phyloP scores from a whole-genome alignment of 2,797 vertebrate species.

The Lacerta bilineata region DNA sequence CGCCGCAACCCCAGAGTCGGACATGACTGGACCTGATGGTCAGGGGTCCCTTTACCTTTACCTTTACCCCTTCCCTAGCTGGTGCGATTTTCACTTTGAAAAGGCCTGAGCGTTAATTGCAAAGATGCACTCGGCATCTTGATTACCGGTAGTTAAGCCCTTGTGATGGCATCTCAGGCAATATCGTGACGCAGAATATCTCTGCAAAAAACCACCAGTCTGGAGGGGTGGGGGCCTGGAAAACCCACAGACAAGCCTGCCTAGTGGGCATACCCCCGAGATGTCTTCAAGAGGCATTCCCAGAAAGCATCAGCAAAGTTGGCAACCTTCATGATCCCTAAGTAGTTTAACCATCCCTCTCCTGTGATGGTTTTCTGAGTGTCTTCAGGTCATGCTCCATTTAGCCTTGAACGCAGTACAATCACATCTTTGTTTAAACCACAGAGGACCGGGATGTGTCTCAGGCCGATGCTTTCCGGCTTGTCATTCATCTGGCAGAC shows the following conservation, averaged over 20 bases:
- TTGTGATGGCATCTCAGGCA: not conserved
- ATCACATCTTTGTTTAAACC: not conserved
- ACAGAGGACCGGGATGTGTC: not conserved
- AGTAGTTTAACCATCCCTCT: not conserved
- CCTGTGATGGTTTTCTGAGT: not conserved
- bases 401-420: not conserved
- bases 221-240: no score
- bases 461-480: not conserved
- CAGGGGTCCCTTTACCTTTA: no score
- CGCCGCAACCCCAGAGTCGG: no score
- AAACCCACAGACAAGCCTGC: not conserved
- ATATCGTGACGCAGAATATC: no score
- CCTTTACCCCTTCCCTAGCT: no score
- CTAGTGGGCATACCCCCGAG: not conserved
- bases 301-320: not conserved
- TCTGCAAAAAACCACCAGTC: no score
- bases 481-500: slow-evolving; percentile 3
- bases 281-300: not conserved
- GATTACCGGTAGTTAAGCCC: not conserved
- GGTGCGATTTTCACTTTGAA: not conserved
- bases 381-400: not conserved
- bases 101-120: not conserved
- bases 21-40: no score
- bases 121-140: not conserved
- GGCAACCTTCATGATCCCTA: not conserved